Base-by-base conservation (phyloP, 2,888 invertebrate genomes). In the Tyria jacobaeae region DNA sequence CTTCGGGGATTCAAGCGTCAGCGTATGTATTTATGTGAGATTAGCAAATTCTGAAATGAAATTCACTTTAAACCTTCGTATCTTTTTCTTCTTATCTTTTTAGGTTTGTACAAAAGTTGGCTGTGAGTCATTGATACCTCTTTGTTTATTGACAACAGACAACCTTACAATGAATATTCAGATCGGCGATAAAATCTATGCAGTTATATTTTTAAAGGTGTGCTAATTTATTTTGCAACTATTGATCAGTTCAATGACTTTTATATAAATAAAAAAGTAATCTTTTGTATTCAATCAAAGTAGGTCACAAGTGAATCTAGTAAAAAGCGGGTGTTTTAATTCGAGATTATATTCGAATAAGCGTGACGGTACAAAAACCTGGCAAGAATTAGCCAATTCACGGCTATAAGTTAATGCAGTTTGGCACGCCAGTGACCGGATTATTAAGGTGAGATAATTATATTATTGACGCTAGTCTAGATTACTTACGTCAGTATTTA, bases 251-350 rank as follows among this genome's bases (percentile, higher is more conserved):
- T 39, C 53, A 53, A 39, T 39, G 53, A 5, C 37, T 24, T 39
- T 5, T 52, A 39, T 12, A n/a, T n/a, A 27, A 35, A 31, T 27
- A 39, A 15, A 53, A 53, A 37, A 53, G 9, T 39, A 39, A 35
- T 15, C 15, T 15, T n/a, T 37, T 14, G 9, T 1, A 10, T 21
- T 44, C 41, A 3, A 12, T 10, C 41, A 44, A 44, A 21, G 41
- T 21, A 12, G 44, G 44, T 44, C 21, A 44, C 10, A 4, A 44
- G 21, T 44, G 12, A 5, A 21, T 10, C 21, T 4, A 21, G 15
- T 24, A n/a, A 53, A 53, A 54, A 41, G 17, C 41, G 17, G 53
- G 39, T 17, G 41, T 54, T 54, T 54, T 54, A 41, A 54, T 54
- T 41, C 27, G 27, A 17, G 17, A 54, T 41, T 54, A 41, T 39